Conservation (phyloP, 1,140 invertebrate genomes). For the Xylocopa sonorina region DNA sequence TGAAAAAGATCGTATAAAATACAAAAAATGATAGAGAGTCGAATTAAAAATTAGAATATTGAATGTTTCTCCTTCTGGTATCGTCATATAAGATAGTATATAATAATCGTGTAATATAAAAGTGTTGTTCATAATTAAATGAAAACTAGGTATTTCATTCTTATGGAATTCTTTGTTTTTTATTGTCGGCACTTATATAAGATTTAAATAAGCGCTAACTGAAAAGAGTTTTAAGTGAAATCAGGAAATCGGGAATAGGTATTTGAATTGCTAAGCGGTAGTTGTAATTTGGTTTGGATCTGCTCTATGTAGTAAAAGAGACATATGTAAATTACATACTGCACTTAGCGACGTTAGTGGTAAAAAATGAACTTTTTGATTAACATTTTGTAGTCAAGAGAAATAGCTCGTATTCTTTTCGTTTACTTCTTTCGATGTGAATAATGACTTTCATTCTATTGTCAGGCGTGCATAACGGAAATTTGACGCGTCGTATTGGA, state of each 20-base stretch:
- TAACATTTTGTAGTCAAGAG: not conserved
- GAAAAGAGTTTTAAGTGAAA: not conserved
- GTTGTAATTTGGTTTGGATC: not conserved
- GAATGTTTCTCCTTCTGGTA: too few species aligned
- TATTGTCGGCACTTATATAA: not conserved
- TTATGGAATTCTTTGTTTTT: not conserved
- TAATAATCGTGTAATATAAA: too few species aligned
- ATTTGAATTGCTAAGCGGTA: not conserved
- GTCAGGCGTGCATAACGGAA: not conserved
- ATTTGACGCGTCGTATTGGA: too few species aligned
- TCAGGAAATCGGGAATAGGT: not conserved
- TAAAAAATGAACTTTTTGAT: not conserved
- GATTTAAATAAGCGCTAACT: not conserved
- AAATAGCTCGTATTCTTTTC: not conserved
- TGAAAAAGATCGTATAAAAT: not conserved
- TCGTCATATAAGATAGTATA: too few species aligned
- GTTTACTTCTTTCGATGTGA: not conserved
- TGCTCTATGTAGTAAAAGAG: too few species aligned
- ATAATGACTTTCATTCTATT: constrained; percentile 41
- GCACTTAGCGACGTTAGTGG: too few species aligned
- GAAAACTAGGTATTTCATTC: too few species aligned
- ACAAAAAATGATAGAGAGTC: too few species aligned
- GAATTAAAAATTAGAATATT: too few species aligned
- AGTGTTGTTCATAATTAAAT: too few species aligned
- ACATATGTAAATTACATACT: too few species aligned